These are phyloP conservation scores for Phainopepla nitens DNA, from an alignment of 2,113 vertebrate species.

Conservation along the genomic window DNA sequence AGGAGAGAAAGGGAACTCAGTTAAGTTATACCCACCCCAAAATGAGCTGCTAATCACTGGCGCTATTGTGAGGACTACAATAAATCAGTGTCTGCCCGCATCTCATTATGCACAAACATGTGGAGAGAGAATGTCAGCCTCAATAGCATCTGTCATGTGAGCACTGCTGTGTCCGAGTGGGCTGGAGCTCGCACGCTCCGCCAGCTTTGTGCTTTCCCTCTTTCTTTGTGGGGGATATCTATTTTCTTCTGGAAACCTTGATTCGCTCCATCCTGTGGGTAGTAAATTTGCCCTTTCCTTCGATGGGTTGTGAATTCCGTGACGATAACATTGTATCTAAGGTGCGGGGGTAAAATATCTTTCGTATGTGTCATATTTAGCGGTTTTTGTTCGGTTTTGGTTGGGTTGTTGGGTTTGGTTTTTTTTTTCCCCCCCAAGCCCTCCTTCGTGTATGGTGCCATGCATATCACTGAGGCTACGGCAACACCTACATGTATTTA, in stretches of 20 bases:
- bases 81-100: conserved; percentile 32
- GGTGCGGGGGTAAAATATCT: background rate
- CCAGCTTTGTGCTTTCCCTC: background rate
- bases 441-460: background rate
- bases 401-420: fast-evolving
- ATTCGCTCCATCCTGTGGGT: background rate
- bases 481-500: background rate
- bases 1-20: background rate
- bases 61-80: conserved; percentile 43
- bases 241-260: background rate
- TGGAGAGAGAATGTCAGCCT: conserved; percentile 33
- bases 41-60: conserved; percentile 24
- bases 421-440: background rate
- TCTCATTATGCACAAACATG: background rate
- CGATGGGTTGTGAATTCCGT: background rate
- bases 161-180: background rate
- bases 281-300: background rate
- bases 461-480: background rate
- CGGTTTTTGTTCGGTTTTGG: background rate
- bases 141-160: conserved; percentile 42
- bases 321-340: background rate
- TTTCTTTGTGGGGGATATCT: background rate
- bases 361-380: background rate
- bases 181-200: background rate
- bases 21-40: background rate